Base-by-base conservation (phyloP, 2,888 invertebrate species). In the Gymnoscelis rufifasciata region DNA sequence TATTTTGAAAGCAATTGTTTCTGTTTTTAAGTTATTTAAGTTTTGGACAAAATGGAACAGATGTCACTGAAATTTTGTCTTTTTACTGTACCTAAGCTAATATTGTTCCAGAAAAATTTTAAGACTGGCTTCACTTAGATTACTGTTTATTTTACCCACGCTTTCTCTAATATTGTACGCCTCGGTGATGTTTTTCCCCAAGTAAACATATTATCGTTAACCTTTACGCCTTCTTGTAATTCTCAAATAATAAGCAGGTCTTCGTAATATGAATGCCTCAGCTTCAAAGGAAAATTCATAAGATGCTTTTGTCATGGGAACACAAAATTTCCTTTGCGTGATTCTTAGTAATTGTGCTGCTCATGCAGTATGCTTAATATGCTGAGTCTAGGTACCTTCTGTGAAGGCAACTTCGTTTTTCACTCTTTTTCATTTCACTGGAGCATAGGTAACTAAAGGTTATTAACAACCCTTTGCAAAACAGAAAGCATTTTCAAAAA, bases 231-330 rank as follows among this genome's bases (percentile, higher is more conserved):
- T 46, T 41, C 46, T 27, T 39, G 60, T 57, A 52, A 62, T 62
- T 54, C 51, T 62, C 50, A 58, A 59, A 61, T 64, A 62, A 49
- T 54, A 61, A 44, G 41, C 37, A 41, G 31, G 38, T 54, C 56
- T 57, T 59, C 57, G 57, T 60, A 59, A 62, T 55, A 59, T 60
- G 60, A 65, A 69, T 64, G 57, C 59, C 64, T 28, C 61, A 57
- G 56, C 51, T 10, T 45, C 52, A 52, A 45, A 51, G 56, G 52
- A 56, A 68, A 68, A 67, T 57, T 66, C 54, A 57, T 62, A 59
- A 54, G 40, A 54, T 51, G 36, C 55, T 54, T 46, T 28, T 48
- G 40, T 57, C 35, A 43, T 49, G 47, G 29, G 39, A 48, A n/a
- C 28, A 23, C 23, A 43, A 19, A 35, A 43, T 38, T 47, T 47